Conservation (phyloP, 2,797 vertebrate genomes). For the Sphaeramia orbicularis region DNA sequence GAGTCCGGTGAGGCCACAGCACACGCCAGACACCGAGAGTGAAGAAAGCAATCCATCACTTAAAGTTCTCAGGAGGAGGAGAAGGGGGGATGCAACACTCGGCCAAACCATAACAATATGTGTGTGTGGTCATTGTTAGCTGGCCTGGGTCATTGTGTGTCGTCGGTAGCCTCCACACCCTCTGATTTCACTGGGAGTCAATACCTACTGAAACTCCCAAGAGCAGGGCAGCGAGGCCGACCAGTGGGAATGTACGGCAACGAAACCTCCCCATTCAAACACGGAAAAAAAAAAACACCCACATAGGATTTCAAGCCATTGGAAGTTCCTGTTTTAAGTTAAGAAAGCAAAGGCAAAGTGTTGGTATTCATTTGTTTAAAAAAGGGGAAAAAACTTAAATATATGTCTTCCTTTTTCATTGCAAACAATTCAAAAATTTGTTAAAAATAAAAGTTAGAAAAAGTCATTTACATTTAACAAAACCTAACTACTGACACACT, state of each 20-base stretch:
- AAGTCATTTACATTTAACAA: too few relatives aligned
- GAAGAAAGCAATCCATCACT: slow-evolving; percentile 82
- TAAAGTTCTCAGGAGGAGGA: slow-evolving; percentile 49
- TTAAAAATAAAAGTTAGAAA: background rate
- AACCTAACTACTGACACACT: background rate
- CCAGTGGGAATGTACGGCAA: slow-evolving; percentile 62
- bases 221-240: slow-evolving; percentile 30
- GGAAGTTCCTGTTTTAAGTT: slow-evolving; percentile 38
- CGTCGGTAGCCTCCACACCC: slow-evolving; percentile 66
- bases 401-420: background rate
- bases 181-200: slow-evolving; percentile 68
- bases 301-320: slow-evolving; percentile 25
- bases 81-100: slow-evolving; percentile 23
- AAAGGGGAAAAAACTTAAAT: too few relatives aligned
- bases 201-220: slow-evolving; percentile 62
- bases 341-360: slow-evolving; percentile 24
- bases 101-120: slow-evolving; percentile 71
- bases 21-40: slow-evolving; percentile 68
- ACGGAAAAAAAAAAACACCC: slow-evolving; percentile 37
- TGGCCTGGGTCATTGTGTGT: slow-evolving; percentile 66
- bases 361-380: too few relatives aligned
- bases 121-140: slow-evolving; percentile 79
- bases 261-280: slow-evolving; percentile 47
- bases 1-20: slow-evolving; percentile 65
- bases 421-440: background rate